phyloP scores from a whole-genome alignment of 2,797 vertebrate genomes.

The Darevskia mixta region DNA sequence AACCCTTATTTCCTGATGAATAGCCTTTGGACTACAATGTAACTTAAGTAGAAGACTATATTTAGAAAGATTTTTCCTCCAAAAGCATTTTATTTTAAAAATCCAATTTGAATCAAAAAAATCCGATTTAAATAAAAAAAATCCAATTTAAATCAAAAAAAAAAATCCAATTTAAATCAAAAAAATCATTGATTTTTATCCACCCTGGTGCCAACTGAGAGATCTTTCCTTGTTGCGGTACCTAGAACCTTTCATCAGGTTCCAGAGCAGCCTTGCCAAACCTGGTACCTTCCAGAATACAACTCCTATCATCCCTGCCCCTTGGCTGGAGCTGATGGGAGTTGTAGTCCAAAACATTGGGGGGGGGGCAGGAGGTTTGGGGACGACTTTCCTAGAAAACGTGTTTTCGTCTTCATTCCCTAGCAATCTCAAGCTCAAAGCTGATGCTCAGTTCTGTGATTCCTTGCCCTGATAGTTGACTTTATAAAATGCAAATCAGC shows the following conservation, averaged over 20 bases:
- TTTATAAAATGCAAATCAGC: not conserved
- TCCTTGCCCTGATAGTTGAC: not conserved
- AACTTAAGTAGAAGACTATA: too few species aligned
- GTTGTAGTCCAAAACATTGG: not conserved
- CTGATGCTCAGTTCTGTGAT: not conserved
- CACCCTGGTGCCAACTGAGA: not conserved
- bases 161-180: too few species aligned
- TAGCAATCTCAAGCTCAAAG: not conserved
- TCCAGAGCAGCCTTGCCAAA: not conserved
- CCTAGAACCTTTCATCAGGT: not conserved
- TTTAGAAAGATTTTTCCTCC: too few species aligned
- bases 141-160: too few species aligned
- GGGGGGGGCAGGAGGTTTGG: not conserved
- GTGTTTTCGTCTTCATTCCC: not conserved
- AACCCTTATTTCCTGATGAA: too few species aligned
- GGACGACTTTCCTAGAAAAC: not conserved
- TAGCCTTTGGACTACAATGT: too few species aligned
- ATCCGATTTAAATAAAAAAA: too few species aligned
- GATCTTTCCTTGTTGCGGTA: not conserved
- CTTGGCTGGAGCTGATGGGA: not conserved
- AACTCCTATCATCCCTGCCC: not conserved
- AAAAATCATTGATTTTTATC: too few species aligned
- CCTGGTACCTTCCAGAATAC: not conserved
- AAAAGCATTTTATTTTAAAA: too few species aligned
- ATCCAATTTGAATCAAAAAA: too few species aligned